These are phyloP conservation scores for Anoplopoma fimbria DNA, from an alignment of 2,113 vertebrate genomes.

Conservation along the genomic window DNA sequence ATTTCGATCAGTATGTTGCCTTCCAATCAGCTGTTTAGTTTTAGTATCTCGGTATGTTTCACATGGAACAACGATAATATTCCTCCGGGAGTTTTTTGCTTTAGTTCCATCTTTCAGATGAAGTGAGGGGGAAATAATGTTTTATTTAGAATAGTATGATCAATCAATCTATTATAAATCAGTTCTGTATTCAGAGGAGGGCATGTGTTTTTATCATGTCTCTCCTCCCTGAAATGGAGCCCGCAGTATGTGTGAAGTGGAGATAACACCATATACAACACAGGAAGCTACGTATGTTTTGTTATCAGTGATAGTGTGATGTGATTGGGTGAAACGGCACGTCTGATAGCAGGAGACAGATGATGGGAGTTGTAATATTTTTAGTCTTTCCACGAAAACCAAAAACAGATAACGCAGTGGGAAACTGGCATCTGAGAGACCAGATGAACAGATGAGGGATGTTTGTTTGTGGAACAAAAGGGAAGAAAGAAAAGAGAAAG, in stretches of 20 bases:
- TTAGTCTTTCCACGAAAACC: constrained; percentile 44
- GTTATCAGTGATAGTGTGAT: constrained; percentile 22
- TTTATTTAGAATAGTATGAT: not conserved
- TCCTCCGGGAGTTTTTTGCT: not conserved
- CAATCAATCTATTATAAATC: not conserved
- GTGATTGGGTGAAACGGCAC: constrained; percentile 20
- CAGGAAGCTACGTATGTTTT: constrained; percentile 13
- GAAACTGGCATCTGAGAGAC: constrained; percentile 16
- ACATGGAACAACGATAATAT: not conserved
- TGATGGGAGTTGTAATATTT: constrained; percentile 48
- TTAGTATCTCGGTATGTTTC: not conserved
- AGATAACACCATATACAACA: constrained; percentile 21
- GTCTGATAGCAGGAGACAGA: constrained; percentile 30
- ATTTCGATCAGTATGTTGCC: not conserved
- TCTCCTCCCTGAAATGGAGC: not conserved
- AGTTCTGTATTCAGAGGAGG: not conserved
- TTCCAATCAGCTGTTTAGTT: not conserved
- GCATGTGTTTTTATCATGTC: too few species aligned
- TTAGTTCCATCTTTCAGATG: not conserved
- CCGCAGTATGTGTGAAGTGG: not conserved
- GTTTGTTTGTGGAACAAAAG: constrained; percentile 13
- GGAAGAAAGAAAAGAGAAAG: not conserved
- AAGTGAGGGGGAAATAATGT: not conserved
- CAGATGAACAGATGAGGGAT: constrained; percentile 12
- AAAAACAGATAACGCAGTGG: constrained; percentile 38